Evolutionary conservation across 2,888 invertebrate genomes (phyloP).

Genomic region (Eristalis arbustorum): DNA sequence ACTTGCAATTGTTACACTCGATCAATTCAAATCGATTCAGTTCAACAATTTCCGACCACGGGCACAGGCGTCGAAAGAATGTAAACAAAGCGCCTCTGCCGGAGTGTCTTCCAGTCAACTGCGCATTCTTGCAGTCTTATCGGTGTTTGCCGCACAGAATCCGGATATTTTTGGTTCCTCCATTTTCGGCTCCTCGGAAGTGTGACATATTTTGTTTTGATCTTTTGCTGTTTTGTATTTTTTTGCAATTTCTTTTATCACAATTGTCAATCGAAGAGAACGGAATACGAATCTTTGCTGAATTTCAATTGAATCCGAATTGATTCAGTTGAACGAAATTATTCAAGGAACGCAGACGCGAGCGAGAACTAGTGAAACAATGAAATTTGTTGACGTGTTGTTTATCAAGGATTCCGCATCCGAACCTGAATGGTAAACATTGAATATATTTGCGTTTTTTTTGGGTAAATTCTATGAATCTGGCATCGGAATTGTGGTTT

Average conservation of each 20-base stretch:
- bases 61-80: background rate
- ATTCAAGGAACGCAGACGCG: constrained; percentile 13
- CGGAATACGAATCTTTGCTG: background rate
- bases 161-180: constrained; percentile 2
- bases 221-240: background rate
- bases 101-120: background rate
- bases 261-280: background rate
- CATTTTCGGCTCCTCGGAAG: background rate
- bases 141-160: background rate
- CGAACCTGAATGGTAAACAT: constrained; percentile 32
- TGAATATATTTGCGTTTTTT: background rate
- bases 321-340: background rate
- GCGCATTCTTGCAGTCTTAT: constrained; percentile 3
- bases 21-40: background rate
- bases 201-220: background rate
- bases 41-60: background rate
- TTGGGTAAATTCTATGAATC: background rate
- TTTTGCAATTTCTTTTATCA: background rate
- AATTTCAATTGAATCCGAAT: background rate
- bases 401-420: background rate
- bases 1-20: background rate
- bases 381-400: constrained; percentile 19
- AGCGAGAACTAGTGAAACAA: background rate
- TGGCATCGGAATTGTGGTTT: no score
- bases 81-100: background rate